Evolutionary conservation across 2,113 vertebrate genomes (phyloP).

Genomic region (Spea bombifrons): DNA sequence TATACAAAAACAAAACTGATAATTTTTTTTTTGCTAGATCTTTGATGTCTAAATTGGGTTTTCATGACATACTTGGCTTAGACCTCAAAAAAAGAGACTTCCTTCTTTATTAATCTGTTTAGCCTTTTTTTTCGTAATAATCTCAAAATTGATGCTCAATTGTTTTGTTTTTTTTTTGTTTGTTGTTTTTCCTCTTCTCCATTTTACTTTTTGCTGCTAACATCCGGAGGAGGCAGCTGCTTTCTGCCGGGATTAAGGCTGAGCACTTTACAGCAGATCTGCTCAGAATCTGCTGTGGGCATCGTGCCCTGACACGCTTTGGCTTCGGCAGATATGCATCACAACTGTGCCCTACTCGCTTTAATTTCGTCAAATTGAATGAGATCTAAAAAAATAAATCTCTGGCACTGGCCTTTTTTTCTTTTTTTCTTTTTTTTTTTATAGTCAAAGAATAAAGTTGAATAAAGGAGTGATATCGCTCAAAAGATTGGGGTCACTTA

Average conservation of each 20-base stretch:
- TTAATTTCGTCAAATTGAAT: slow-evolving; percentile 14
- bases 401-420: no score
- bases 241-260: neutral
- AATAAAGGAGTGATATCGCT: no score
- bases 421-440: no score
- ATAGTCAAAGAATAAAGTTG: no score
- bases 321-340: neutral
- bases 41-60: slow-evolving; percentile 40
- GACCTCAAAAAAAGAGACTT: slow-evolving; percentile 52
- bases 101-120: slow-evolving; percentile 1
- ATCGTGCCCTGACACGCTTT: slow-evolving; percentile 11
- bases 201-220: neutral
- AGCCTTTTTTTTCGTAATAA: slow-evolving; percentile 58
- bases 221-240: slow-evolving; percentile 2
- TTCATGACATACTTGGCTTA: slow-evolving; percentile 56
- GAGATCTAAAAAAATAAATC: no score
- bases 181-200: rapidly evolving
- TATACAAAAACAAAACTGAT: no score
- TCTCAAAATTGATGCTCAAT: slow-evolving; percentile 54
- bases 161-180: rapidly evolving
- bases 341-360: neutral
- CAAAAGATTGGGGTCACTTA: no score
- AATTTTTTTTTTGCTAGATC: neutral
- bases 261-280: neutral
- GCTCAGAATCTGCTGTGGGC: neutral